Evolutionary conservation across 2,797 vertebrate species (phyloP).

Genomic region (Accipiter minullus): DNA sequence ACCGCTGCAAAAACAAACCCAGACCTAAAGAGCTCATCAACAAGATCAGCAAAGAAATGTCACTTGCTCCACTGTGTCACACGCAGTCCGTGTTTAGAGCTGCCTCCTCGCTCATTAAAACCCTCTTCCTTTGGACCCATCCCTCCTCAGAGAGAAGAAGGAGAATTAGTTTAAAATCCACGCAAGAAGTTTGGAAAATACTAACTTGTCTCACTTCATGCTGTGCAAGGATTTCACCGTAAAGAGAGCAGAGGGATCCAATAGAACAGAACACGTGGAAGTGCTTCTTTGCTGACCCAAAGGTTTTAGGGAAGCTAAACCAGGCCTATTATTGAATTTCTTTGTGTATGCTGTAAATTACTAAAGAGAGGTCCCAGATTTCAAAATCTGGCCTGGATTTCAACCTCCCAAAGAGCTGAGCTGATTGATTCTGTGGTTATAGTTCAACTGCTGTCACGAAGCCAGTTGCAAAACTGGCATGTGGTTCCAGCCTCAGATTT

Average conservation of each 20-base stretch:
- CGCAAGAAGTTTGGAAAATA: not conserved
- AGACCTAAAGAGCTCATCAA: not conserved
- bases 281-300: not conserved
- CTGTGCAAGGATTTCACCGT: not conserved
- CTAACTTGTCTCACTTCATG: not conserved
- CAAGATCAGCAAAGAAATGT: not conserved
- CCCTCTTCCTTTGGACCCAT: not conserved
- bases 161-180: not conserved
- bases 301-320: conserved; percentile 40
- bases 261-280: conserved; percentile 15
- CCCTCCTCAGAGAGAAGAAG: not conserved
- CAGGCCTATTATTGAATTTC: conserved; percentile 33
- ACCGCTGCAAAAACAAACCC: not conserved
- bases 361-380: conserved; percentile 31
- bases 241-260: not conserved
- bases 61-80: not conserved
- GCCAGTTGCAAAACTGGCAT: conserved; percentile 57
- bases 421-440: conserved; percentile 47
- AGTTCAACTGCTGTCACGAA: conserved; percentile 49
- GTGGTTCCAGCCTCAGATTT: conserved; percentile 8
- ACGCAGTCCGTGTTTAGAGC: rapidly evolving
- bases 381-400: conserved; percentile 52
- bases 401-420: conserved; percentile 52
- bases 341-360: conserved; percentile 23
- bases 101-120: not conserved